Conservation (phyloP, 2,797 vertebrate species). For the Neosalanx taihuensis region DNA sequence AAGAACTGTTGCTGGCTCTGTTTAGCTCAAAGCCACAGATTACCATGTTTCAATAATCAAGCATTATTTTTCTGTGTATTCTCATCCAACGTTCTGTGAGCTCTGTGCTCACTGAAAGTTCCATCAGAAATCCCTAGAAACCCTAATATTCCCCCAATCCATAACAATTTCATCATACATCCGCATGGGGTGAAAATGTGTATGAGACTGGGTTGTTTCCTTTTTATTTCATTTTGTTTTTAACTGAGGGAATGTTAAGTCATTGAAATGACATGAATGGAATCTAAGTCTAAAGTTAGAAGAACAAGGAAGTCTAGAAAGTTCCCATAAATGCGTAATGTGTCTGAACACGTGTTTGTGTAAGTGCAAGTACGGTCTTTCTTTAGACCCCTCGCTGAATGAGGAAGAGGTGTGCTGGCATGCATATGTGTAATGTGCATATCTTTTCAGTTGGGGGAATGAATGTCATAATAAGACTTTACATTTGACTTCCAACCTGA, state of each 20-base stretch:
- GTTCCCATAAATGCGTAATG: conserved; percentile 37
- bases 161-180: no score
- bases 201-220: no score
- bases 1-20: no score
- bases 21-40: no score
- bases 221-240: neutral
- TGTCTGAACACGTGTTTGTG: conserved; percentile 29
- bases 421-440: neutral
- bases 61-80: no score
- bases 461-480: neutral
- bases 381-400: neutral
- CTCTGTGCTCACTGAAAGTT: neutral
- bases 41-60: no score
- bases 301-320: conserved; percentile 43
- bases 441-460: neutral
- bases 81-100: no score
- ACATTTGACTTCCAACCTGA: neutral
- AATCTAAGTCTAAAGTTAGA: neutral
- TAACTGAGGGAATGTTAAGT: neutral
- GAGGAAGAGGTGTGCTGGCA: neutral
- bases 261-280: neutral
- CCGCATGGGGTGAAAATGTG: no score
- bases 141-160: no score
- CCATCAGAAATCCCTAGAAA: neutral
- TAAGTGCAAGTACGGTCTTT: neutral